Evolutionary conservation across 2,888 invertebrate species (phyloP).

Genomic region (Cremastinae sp.): DNA sequence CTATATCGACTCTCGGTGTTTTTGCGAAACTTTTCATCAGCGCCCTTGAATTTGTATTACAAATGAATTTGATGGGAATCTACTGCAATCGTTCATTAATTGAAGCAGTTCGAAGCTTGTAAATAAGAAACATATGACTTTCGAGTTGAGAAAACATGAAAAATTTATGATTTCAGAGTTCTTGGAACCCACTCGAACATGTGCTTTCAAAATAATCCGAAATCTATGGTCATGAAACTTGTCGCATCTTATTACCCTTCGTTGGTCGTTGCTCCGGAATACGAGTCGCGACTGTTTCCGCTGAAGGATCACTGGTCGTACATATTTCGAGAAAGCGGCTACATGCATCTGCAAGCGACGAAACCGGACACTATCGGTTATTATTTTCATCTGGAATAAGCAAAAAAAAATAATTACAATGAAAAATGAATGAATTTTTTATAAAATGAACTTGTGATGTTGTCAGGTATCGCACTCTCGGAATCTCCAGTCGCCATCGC

Average conservation of each 20-base stretch:
- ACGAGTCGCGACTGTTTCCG: constrained; percentile 82
- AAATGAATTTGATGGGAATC: too few species aligned
- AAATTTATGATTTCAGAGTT: constrained; percentile 75
- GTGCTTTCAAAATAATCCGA: constrained; percentile 78
- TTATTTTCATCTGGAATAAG: constrained; percentile 61
- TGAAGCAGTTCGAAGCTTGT: too few species aligned
- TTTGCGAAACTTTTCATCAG: constrained; percentile 1
- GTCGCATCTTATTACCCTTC: constrained; percentile 83
- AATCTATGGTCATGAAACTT: constrained; percentile 74
- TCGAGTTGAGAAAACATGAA: too few species aligned
- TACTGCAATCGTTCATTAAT: too few species aligned
- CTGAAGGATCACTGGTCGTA: constrained; percentile 71
- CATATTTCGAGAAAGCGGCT: constrained; percentile 82
- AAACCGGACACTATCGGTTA: constrained; percentile 94
- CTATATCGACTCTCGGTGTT: not conserved
- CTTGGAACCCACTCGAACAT: constrained; percentile 86
- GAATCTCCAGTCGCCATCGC: constrained; percentile 93
- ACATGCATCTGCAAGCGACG: constrained; percentile 90
- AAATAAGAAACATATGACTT: too few species aligned
- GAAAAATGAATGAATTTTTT: constrained; percentile 72
- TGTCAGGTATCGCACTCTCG: constrained; percentile 84
- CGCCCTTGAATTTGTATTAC: not conserved
- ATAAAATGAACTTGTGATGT: too few species aligned
- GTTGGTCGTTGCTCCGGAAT: constrained; percentile 82
- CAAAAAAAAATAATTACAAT: not conserved